phyloP scores from a whole-genome alignment of 2,797 vertebrate genomes.

The Aulostomus chinensis region DNA sequence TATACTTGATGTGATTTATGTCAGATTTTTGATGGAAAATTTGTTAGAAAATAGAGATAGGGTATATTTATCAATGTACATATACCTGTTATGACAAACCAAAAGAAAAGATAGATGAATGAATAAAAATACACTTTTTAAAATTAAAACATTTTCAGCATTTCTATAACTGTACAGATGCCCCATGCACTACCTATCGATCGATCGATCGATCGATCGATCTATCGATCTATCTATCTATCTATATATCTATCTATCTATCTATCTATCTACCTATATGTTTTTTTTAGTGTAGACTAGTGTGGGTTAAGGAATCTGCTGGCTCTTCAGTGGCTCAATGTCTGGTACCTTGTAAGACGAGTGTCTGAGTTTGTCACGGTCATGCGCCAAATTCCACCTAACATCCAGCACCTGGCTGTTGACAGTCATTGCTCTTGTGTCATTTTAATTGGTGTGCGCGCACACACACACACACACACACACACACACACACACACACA shows the following conservation, averaged over 20 bases:
- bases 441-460: conserved; percentile 46
- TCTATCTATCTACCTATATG: neutral
- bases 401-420: conserved; percentile 58
- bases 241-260: neutral
- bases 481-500: conserved; percentile 1
- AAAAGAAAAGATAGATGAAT: too few relatives aligned
- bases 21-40: too few relatives aligned
- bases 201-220: neutral
- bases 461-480: conserved; percentile 19
- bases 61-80: too few relatives aligned
- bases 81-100: too few relatives aligned
- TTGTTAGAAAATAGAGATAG: too few relatives aligned
- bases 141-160: too few relatives aligned
- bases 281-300: neutral
- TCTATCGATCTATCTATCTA: neutral
- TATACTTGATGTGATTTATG: too few relatives aligned
- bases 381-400: conserved; percentile 48
- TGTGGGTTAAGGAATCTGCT: conserved; percentile 15
- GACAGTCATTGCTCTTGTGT: conserved; percentile 52
- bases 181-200: neutral
- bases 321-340: neutral
- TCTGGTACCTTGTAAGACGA: conserved; percentile 32
- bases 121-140: too few relatives aligned
- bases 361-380: conserved; percentile 31
- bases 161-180: too few relatives aligned